Base-by-base conservation (phyloP, 2,888 invertebrate species). In the Panorpa germanica region DNA sequence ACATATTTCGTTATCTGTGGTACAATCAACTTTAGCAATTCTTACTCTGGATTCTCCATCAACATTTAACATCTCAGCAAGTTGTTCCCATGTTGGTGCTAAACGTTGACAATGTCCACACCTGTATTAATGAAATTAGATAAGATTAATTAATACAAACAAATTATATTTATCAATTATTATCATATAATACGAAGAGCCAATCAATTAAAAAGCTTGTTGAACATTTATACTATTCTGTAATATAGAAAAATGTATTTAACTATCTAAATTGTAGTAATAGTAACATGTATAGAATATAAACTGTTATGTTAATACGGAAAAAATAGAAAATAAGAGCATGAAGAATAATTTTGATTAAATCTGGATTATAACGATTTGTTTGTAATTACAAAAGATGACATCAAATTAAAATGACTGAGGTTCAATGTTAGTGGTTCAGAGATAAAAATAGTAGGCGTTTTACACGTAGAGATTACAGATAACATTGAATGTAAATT, bases 81-180 rank as follows among this genome's bases (percentile, higher is more conserved):
- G 50, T 42, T 74, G 70, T 28, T 70, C 65, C 81, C 81, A 82
- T 28, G 70, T 73, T 14, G 80, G 80, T 15, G 65, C 62, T 32
- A 83, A 61, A 42, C 67, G 62, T 49, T 77, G 75, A 49, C 86
- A 86, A 48, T 85, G 80, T 1, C 76, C 76, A 46, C 85, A 86
- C 86, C 88, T 83, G 35, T 28, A 46, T 45, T 29, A 25, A 15
- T 12, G 15, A 24, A 27, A 7, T 28, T 22, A 30, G 25, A 11
- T 16, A 22, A 15, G 10, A 18, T 32, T 30, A 5, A 35, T 31
- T 15, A 11, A 12, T 9, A 24, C 17, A 33, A 32, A 15, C 31
- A 17, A 17, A 32, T 31, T 17, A 28, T 25, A 28, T 29, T 28
- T 20, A 31, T 20, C n/a, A 12, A 31, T 25, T 34, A 32, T 25